A percentile compares a stretch with the other conserved stretches of the same genome.
phyloP scores from a whole-genome alignment of 1,140 invertebrate genomes.

The Tetramorium simillimum region DNA sequence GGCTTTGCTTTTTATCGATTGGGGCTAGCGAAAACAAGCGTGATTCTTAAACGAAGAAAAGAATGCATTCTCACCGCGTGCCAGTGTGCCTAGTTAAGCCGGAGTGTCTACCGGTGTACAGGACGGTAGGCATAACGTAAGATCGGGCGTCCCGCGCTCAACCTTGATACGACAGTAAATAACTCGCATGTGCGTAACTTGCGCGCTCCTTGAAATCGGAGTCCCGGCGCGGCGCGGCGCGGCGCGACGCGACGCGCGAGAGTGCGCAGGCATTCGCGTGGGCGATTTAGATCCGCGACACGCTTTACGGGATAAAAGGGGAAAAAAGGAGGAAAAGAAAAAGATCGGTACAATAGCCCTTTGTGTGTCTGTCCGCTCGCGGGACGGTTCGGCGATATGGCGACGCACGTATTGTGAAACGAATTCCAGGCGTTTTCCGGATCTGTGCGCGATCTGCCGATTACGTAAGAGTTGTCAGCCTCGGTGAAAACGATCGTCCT shows the following conservation, averaged over 20 bases:
- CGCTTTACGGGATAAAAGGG: slow-evolving; percentile 57
- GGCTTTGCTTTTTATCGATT: not conserved
- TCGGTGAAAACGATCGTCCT: slow-evolving; percentile 30
- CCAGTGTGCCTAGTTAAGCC: not conserved
- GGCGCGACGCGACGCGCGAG: slow-evolving; percentile 62
- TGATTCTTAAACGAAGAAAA: slow-evolving; percentile 20
- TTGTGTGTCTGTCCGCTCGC: slow-evolving; percentile 73
- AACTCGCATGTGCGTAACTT: slow-evolving; percentile 56
- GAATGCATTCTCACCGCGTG: not conserved
- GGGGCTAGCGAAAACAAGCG: slow-evolving; percentile 2
- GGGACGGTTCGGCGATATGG: slow-evolving; percentile 66
- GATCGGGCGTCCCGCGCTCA: slow-evolving; percentile 41
- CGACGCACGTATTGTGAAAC: slow-evolving; percentile 71
- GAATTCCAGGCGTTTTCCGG: slow-evolving; percentile 74
- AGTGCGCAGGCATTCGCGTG: slow-evolving; percentile 78
- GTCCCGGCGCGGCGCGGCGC: not conserved
- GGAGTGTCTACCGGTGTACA: not conserved
- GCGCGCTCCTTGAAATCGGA: slow-evolving; percentile 47
- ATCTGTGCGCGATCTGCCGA: slow-evolving; percentile 25
- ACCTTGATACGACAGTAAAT: slow-evolving; percentile 72
- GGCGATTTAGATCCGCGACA: slow-evolving; percentile 82
- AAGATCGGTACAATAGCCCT: slow-evolving; percentile 81
- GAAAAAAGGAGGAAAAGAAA: slow-evolving; percentile 46
- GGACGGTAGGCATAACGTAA: not conserved
- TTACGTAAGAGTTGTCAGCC: slow-evolving; percentile 36